Conservation (phyloP, 2,888 invertebrate species). For the Tiphia femorata region DNA sequence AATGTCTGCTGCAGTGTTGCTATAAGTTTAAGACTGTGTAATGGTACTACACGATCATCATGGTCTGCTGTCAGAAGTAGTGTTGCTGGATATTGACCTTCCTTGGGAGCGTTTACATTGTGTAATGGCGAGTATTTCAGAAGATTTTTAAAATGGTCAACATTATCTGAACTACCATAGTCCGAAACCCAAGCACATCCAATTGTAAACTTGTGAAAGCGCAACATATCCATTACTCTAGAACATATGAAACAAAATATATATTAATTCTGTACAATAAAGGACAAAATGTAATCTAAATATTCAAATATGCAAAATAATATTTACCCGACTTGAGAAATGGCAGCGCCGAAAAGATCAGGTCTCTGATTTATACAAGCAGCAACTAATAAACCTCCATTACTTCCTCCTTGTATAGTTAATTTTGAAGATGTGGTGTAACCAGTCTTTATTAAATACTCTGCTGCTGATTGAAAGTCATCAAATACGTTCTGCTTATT, state of each 20-base stretch:
- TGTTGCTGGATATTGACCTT: slow-evolving; percentile 89
- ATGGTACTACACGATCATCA: slow-evolving; percentile 97
- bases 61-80: slow-evolving; percentile 97
- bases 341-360: slow-evolving; percentile 91
- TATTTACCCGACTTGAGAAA: slow-evolving; percentile 93
- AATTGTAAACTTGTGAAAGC: slow-evolving; percentile 98
- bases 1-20: slow-evolving; percentile 88
- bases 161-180: slow-evolving; percentile 91
- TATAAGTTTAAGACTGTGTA: slow-evolving; percentile 95
- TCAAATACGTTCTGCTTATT: slow-evolving; percentile 98
- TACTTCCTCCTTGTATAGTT: slow-evolving; percentile 94
- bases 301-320: background rate
- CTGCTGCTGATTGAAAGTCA: slow-evolving; percentile 94
- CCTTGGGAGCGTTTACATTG: slow-evolving; percentile 78
- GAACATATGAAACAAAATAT: background rate
- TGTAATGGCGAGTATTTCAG: slow-evolving; percentile 94
- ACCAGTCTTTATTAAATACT: slow-evolving; percentile 85
- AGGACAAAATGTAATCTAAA: background rate
- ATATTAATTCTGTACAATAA: background rate
- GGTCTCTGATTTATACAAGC: slow-evolving; percentile 96
- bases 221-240: slow-evolving; percentile 96
- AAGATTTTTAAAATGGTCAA: slow-evolving; percentile 87
- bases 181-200: slow-evolving; percentile 97
- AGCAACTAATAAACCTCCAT: slow-evolving; percentile 96
- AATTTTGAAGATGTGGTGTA: slow-evolving; percentile 83